Evolutionary conservation across 1,140 invertebrate genomes (phyloP), one percentile per base, ranked within the genome.

Genomic region (Drosophila carrolli): DNA sequence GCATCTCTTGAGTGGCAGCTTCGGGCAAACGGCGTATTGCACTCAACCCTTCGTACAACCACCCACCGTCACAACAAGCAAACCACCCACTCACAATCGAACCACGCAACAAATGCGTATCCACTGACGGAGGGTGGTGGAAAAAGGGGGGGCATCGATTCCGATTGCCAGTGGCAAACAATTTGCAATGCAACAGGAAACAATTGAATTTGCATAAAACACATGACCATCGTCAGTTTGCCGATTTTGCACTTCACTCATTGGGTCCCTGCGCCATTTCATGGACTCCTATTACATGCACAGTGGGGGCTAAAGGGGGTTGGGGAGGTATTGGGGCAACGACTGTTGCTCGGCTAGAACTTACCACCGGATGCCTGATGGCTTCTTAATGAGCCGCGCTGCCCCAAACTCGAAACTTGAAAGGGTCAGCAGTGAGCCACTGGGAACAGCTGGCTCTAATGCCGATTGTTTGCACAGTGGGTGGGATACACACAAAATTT

Each of bases 181-280:
- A 85, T 85, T 82, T 78, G 75, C 80, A 75, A 84, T 80, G 81
- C 81, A 84, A 86, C 78, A 86, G 82, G 82, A 86, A 86, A 86
- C 82, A 86, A 86, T 86, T 86, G 82, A 86, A 86, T 86, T 86
- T 86, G 82, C 82, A 86, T 86, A 86, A 81, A 86, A 86, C 82
- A 86, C 82, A 81, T 84, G 75, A 57, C 80, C 70, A 75, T 70
- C 71, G 81, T 59, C 81, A 80, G 75, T 76, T 76, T 46, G 71
- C 48, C 51, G 44, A 70, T 63, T 56, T 55, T 63, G 58, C 81
- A 65, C 66, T 75, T 73, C 73, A 77, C 58, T 59, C 78, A 73
- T 60, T 54, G 58, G 59, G 57, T 40, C 57, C 44, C 29, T 19
- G 43, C 27, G 29, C 59, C 59, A 65, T 41, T 57, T 38, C 37